Evolutionary conservation across 2,113 vertebrate species (phyloP), one percentile per base, ranked within the genome.

Genomic region (Podarcis muralis): DNA sequence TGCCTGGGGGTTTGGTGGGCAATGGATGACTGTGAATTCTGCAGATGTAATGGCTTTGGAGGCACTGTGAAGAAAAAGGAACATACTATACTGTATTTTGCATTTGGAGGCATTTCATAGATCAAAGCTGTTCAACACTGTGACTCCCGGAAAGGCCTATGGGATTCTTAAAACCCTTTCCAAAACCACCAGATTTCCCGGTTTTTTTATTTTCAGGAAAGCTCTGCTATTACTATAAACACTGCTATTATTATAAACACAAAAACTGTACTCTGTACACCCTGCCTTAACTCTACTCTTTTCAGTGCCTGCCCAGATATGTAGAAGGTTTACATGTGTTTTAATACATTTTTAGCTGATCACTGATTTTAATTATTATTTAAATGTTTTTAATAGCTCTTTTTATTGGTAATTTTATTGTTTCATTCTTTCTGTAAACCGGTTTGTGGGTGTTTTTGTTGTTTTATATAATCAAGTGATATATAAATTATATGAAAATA

Each of bases 11-110:
- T 90, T 96, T 97, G 88, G 94, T 92, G 94, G 92, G 69, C 87
- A 90, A 93, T 86, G 88, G 96, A 92, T 78, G 96, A 96, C 95
- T 97, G 95, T 90, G 96, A 97, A 95, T 97, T 97, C 96, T 98
- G 98, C 88, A 99, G 97, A 94, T 98, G 96, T 81, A 91, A 32
- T 90, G 98, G 99, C 95, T 99, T 99, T 94, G 98, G 98, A 97
- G 98, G 98, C 98, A 99, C 99, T 99, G 96, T 77, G 91, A 94
- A 90, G 93, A 90, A 80, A 93, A 91, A 91, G 83, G 59, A 93
- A 89, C 32, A 89, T 23, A 81, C 43, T 83, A 68, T 40, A 79
- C 83, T 57, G 30, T 48, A 81, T 87, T 81, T 30, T 66, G 62
- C 48, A 82, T 68, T 57, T 6, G 23, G 77, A 78, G 74, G n/a